A percentile compares a stretch with the other conserved stretches of the same genome.
These are phyloP conservation scores for Phocoena sinus DNA, from an alignment of 2,113 vertebrate species.

Conservation along the genomic window DNA sequence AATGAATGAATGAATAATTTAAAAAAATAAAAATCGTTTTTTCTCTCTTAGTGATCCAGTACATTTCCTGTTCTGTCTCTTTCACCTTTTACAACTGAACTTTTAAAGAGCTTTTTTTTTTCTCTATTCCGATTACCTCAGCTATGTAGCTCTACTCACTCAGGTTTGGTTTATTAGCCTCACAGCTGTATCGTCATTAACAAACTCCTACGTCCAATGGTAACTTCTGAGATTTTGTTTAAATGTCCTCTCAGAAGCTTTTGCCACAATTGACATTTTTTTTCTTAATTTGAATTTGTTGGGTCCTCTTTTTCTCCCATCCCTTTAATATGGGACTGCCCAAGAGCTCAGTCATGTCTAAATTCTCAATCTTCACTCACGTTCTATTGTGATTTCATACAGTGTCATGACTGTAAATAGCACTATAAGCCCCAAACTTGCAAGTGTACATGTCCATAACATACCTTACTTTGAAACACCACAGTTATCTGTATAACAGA, in stretches of 20 bases:
- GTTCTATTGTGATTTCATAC: no score
- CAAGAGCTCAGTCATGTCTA: no score
- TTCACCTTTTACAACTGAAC: background rate
- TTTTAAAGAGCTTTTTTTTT: background rate
- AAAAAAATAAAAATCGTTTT: background rate
- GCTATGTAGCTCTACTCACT: background rate
- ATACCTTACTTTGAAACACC: no score
- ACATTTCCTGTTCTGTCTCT: background rate
- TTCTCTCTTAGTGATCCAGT: background rate
- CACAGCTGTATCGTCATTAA: background rate
- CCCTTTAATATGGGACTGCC: no score
- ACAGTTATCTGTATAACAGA: no score
- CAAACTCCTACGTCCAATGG: background rate
- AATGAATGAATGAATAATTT: no score
- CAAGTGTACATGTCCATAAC: no score
- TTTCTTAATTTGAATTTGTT: no score
- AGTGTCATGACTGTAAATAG: no score
- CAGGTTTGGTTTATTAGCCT: background rate
- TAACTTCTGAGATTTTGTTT: background rate
- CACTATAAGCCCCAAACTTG: no score
- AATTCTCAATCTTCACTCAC: no score
- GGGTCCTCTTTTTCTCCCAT: no score
- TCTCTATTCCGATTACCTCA: accelerated
- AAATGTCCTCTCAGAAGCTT: background rate
- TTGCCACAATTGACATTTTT: background rate